phyloP scores from a whole-genome alignment of 2,113 vertebrate species.

The Onychostruthus taczanowskii region DNA sequence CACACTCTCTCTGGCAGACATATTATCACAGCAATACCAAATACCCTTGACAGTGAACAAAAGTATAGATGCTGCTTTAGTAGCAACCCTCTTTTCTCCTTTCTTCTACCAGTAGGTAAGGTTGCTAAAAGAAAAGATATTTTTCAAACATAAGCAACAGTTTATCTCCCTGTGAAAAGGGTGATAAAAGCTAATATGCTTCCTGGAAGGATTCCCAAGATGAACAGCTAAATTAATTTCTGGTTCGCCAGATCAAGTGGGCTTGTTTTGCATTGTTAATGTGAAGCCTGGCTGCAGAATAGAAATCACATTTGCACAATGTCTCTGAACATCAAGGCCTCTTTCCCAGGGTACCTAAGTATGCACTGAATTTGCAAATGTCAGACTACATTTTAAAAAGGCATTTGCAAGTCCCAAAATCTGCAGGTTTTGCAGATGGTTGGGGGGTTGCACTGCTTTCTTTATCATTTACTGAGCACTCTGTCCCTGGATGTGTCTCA shows the following conservation, averaged over 20 bases:
- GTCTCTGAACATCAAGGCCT: not conserved
- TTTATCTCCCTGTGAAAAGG: not conserved
- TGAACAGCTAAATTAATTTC: not conserved
- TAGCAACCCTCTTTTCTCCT: not conserved
- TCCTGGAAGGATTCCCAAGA: not conserved
- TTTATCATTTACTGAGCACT: not conserved
- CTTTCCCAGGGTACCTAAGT: not conserved
- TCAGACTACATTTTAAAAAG: not conserved
- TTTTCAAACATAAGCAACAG: not conserved
- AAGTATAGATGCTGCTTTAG: not conserved
- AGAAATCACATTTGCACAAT: not conserved
- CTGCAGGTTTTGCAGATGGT: not conserved
- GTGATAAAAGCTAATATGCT: not conserved
- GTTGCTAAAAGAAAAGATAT: not conserved
- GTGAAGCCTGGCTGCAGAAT: not conserved
- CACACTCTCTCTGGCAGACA: not conserved
- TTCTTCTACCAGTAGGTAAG: not conserved
- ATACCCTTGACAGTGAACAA: not conserved
- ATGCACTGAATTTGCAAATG: not conserved
- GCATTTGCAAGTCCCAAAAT: not conserved
- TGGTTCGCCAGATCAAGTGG: not conserved
- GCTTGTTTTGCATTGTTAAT: not conserved
- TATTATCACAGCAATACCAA: not conserved
- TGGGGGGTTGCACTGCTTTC: not conserved
- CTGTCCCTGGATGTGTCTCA: not conserved